Conservation (phyloP, 2,888 invertebrate genomes). For the Artemia sp. region DNA sequence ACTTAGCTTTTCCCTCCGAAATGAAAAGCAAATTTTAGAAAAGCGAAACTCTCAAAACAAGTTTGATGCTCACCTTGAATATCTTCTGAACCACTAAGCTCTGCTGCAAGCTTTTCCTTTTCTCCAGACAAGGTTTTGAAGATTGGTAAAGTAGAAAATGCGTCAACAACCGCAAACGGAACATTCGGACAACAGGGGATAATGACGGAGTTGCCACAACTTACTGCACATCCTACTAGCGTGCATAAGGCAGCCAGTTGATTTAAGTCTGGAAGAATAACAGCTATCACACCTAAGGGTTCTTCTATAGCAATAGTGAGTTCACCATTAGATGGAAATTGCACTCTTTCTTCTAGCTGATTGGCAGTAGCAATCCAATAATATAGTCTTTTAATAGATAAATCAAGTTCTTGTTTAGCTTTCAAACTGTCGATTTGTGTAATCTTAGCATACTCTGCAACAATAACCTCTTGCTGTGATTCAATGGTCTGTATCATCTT, state of each 20-base stretch:
- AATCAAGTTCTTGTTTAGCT: conserved; percentile 29
- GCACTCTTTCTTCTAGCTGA: conserved; percentile 33
- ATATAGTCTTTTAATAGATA: conserved; percentile 32
- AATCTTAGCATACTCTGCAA: conserved; percentile 28
- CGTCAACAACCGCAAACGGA: conserved; percentile 35
- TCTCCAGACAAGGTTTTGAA: conserved; percentile 32
- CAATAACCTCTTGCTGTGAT: conserved; percentile 30
- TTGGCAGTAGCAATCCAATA: conserved; percentile 35
- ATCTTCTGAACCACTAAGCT: conserved; percentile 25
- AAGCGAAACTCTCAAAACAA: no score
- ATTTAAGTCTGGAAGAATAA: conserved; percentile 32
- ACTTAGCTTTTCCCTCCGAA: no score
- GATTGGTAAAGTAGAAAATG: conserved; percentile 32
- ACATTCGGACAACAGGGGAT: conserved; percentile 33
- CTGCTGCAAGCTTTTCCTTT: conserved; percentile 33
- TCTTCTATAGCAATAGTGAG: conserved; percentile 33
- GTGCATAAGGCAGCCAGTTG: conserved; percentile 34
- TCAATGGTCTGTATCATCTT: conserved; percentile 35
- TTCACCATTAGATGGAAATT: conserved; percentile 33
- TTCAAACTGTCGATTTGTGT: conserved; percentile 27
- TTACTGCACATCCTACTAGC: conserved; percentile 33
- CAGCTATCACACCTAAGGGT: conserved; percentile 34
- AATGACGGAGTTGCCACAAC: conserved; percentile 33
- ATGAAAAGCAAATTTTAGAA: no score
- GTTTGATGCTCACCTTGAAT: neutral